Evolutionary conservation across 2,113 vertebrate species (phyloP), one percentile per base, ranked within the genome.

Genomic region (Ibidorhyncha struthersii): DNA sequence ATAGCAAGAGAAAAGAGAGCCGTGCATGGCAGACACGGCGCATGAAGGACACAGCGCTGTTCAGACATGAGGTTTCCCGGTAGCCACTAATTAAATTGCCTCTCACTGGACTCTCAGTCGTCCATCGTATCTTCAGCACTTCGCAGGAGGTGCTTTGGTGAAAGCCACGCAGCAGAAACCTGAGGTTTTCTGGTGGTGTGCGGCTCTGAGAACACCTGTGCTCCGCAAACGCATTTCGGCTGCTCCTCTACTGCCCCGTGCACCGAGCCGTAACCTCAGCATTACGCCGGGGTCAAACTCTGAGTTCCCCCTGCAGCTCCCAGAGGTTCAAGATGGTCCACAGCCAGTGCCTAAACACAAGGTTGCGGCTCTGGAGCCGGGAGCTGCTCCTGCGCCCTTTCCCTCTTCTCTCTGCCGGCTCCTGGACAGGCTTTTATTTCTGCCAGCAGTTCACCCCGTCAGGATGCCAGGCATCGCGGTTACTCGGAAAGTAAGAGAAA

Each of bases 11-110:
- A 43, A 71, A 50, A 55, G 38, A 7, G 50, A 34, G 19, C n/a
- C 0, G 0, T 38, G 45, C 26, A 30, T 53, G 77, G 65, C 14
- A 40, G 67, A 45, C 53, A 22, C 50, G 36, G 45, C 0, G 0
- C 2, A 5, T 0, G 0, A 62, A 79, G 62, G 52, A 36, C 0
- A 0, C 4, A 8, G 30, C 0, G 7, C 61, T 65, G 52, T 9
- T 70, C 22, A 38, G 63, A 52, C 4, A 1, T 0, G 12, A 67
- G 26, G 26, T 70, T 73, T 92, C 29, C 21, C 4, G 40, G 50
- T 16, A 69, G 61, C 20, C 26, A 3, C 47, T 71, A n/a, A 36
- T 26, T 67, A 30, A 69, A 56, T 40, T 65, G 38, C 14, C 47
- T 53, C 52, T 45, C 34, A 58, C 38, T 65, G 43, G 7, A 27